A percentile compares a stretch with the other conserved stretches of the same genome.
Evolutionary conservation across 2,113 vertebrate species (phyloP).

Genomic region (Centropus unirufus): DNA sequence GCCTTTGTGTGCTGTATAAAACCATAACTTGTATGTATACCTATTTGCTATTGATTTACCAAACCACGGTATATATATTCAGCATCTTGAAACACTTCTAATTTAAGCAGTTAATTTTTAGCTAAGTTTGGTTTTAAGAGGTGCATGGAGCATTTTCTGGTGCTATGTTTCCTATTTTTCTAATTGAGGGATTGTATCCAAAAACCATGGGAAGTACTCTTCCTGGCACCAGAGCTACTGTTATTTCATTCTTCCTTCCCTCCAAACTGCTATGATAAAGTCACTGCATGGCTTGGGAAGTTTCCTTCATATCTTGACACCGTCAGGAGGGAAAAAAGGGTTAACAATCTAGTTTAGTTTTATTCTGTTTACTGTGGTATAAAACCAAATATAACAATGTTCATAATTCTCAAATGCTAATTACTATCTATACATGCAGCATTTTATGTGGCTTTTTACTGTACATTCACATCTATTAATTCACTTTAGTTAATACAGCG

Average conservation of each 20-base stretch:
- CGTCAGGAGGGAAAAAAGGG: neutral
- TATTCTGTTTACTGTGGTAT: neutral
- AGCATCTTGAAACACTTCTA: neutral
- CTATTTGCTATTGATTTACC: neutral
- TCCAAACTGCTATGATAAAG: neutral
- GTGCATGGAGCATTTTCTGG: neutral
- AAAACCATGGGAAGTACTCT: neutral
- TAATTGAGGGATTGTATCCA: neutral
- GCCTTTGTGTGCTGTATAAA: neutral
- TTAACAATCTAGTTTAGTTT: neutral
- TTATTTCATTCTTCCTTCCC: neutral
- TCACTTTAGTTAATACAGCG: neutral
- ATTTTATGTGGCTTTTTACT: neutral
- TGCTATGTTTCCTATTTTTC: neutral
- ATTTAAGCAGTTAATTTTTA: neutral
- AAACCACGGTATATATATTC: neutral
- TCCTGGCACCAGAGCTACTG: neutral
- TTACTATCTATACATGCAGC: neutral
- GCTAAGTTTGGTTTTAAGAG: neutral
- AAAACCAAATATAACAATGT: neutral
- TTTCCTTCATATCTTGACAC: neutral
- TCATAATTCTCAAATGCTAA: neutral
- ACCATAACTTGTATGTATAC: neutral
- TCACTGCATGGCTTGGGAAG: neutral
- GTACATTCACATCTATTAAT: neutral